Base-by-base conservation (phyloP, 1,140 invertebrate genomes). In the Tetraneura akinire region DNA sequence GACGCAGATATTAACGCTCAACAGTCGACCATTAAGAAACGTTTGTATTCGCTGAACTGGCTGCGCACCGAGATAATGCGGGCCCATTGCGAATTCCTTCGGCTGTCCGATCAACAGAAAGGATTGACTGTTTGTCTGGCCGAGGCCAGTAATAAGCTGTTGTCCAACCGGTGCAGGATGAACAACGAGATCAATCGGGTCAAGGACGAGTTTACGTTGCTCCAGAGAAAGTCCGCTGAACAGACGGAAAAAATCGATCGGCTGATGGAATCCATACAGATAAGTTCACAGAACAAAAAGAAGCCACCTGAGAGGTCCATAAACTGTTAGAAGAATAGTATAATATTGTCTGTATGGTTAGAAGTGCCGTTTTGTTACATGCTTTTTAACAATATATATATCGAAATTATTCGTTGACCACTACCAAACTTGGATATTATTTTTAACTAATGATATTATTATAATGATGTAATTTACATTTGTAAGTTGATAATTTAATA, bases 261-360 rank as follows among this genome's bases (percentile, higher is more conserved):
- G 16, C 74, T 78, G 8, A 47, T 78, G 55, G 74, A 60, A n/a
- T n/a, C 55, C 51, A 62, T 60, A 26, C 74, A 78, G 55, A 11
- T 78, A 32, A 14, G 32, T 11, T 47, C 62, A 37, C 51, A 78
- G 16, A 29, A 60, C 21, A 78, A 74, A 14, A n/a, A 57, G 11
- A 11, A n/a, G 13, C 14, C 53, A n/a, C 3, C 49, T 0, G 4
- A 11, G 9, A 37, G 4, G 5, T 64, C 18, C 14, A 26, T 26
- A 0, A 60, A 26, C 21, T 57, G 9, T 23, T 57, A 57, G 6
- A 57, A 57, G 51, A n/a, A n/a, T n/a, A n/a, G n/a, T n/a, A n/a
- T n/a, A n/a, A n/a, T n/a, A n/a, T n/a, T n/a, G n/a, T n/a, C n/a
- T n/a, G n/a, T n/a, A n/a, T n/a, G n/a, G n/a, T n/a, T n/a, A n/a